phyloP scores from a whole-genome alignment of 2,888 invertebrate species.

The Elmis aenea region DNA sequence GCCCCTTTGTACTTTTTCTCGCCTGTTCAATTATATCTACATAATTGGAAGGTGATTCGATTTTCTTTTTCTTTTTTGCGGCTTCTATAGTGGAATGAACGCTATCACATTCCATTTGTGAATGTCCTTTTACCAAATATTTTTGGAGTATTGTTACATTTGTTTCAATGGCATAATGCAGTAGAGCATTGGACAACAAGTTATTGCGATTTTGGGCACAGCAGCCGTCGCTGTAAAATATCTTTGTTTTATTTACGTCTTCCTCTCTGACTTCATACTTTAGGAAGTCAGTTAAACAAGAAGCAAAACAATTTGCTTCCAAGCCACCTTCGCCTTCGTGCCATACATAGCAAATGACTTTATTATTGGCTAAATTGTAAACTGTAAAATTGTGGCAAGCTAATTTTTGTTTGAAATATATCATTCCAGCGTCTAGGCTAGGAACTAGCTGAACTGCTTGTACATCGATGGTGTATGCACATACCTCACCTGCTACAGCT shows the following conservation, averaged over 20 bases:
- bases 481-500: constrained; percentile 10
- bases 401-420: constrained; percentile 20
- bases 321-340: constrained; percentile 22
- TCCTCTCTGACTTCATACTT: too few relatives aligned
- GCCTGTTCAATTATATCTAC: constrained; percentile 1
- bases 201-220: constrained; percentile 8
- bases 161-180: background rate
- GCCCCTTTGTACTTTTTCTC: constrained; percentile 2
- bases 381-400: constrained; percentile 17
- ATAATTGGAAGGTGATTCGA: constrained; percentile 3
- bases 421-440: constrained; percentile 11
- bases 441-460: constrained; percentile 22
- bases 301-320: constrained; percentile 17
- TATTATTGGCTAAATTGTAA: constrained; percentile 8
- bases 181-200: constrained; percentile 5
- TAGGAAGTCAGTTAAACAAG: constrained; percentile 16
- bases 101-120: background rate
- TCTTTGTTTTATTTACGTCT: constrained; percentile 11
- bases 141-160: background rate
- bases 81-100: background rate
- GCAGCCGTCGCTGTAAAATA: constrained; percentile 19
- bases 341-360: constrained; percentile 24
- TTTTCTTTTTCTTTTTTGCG: background rate
- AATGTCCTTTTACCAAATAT: constrained; percentile 1
- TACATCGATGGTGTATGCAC: constrained; percentile 20